phyloP scores from a whole-genome alignment of 2,113 vertebrate genomes.

The Prunella fulvescens region DNA sequence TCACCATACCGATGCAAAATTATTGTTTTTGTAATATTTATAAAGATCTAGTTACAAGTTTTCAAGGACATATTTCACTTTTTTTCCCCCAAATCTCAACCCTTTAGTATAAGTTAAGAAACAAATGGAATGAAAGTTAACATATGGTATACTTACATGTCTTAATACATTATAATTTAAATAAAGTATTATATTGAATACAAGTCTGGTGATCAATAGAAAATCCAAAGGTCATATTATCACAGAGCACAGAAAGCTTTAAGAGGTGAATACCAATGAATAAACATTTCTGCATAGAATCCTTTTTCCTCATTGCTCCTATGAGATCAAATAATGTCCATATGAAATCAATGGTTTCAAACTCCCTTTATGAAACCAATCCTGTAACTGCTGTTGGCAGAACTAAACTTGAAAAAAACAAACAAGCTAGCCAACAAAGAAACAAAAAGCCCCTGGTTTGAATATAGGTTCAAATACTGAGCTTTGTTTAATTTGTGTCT shows the following conservation, averaged over 20 bases:
- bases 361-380: neutral
- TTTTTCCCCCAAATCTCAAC: slow-evolving; percentile 36
- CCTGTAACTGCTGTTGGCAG: neutral
- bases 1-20: slow-evolving; percentile 78
- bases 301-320: neutral
- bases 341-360: slow-evolving; percentile 19
- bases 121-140: slow-evolving; percentile 21
- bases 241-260: slow-evolving; percentile 21
- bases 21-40: slow-evolving; percentile 79
- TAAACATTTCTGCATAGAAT: slow-evolving; percentile 29
- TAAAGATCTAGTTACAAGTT: slow-evolving; percentile 63
- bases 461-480: neutral
- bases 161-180: slow-evolving; percentile 65
- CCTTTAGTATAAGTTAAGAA: slow-evolving; percentile 15
- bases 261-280: slow-evolving; percentile 51
- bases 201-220: slow-evolving; percentile 40
- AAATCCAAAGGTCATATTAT: slow-evolving; percentile 64
- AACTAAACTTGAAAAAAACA: neutral
- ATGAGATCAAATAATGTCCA: neutral
- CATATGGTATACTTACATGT: neutral
- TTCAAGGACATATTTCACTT: slow-evolving; percentile 69
- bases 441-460: neutral
- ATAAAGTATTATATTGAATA: slow-evolving; percentile 37
- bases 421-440: neutral
- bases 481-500: neutral